Percentiles rank a stretch among this genome's conserved stretches.
These are phyloP conservation scores for Psammodynastes pulverulentus DNA, from an alignment of 2,113 vertebrate genomes.

Conservation along the genomic window DNA sequence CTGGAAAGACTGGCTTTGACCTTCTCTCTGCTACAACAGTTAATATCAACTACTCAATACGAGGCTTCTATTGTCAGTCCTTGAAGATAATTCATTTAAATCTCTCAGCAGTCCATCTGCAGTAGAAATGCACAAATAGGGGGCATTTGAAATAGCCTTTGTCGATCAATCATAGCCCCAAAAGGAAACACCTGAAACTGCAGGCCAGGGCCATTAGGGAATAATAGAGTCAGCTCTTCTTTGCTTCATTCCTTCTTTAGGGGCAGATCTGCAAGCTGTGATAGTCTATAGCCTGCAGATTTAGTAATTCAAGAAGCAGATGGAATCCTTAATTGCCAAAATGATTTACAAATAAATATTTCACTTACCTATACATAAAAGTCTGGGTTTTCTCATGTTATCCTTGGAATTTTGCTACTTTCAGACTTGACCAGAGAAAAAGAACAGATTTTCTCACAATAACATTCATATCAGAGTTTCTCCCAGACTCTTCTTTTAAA, in stretches of 20 bases:
- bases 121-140: background rate
- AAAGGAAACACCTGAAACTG: background rate
- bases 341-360: background rate
- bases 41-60: slow-evolving; percentile 5
- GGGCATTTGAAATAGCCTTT: background rate
- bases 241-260: background rate
- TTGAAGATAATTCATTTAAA: slow-evolving; percentile 15
- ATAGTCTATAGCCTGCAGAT: background rate
- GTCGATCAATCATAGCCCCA: background rate
- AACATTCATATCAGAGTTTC: background rate
- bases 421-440: background rate
- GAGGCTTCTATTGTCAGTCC: background rate
- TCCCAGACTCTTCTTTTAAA: background rate
- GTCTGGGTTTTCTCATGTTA: background rate
- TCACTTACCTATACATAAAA: background rate
- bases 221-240: background rate
- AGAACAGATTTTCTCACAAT: background rate
- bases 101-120: background rate
- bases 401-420: background rate
- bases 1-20: slow-evolving; percentile 1
- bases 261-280: background rate
- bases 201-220: background rate
- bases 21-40: background rate
- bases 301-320: background rate
- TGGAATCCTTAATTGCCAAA: background rate